phyloP scores from a whole-genome alignment of 2,888 invertebrate genomes.

The Drosophila austrosaltans region DNA sequence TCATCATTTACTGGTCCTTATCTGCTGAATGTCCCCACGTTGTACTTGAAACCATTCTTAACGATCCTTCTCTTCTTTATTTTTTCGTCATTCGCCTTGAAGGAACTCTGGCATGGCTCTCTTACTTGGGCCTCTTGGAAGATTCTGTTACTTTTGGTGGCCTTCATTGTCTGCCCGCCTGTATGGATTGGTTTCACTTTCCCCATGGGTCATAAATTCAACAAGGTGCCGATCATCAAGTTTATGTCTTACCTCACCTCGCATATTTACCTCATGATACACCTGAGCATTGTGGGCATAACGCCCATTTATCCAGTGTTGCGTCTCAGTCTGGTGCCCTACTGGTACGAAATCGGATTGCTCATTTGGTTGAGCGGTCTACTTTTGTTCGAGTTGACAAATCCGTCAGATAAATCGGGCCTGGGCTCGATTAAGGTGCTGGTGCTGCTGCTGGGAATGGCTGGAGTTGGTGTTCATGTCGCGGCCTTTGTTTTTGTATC shows the following conservation, averaged over 20 bases:
- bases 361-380: slow-evolving; percentile 97
- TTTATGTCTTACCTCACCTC: slow-evolving; percentile 99
- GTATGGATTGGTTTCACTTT: slow-evolving; percentile 98
- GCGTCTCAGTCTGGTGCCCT: slow-evolving; percentile 91
- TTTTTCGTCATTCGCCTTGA: slow-evolving; percentile 87
- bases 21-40: slow-evolving; percentile 70
- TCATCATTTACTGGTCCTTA: background rate
- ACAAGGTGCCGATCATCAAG: slow-evolving; percentile 99
- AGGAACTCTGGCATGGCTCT: slow-evolving; percentile 99
- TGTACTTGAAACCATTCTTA: slow-evolving; percentile 68
- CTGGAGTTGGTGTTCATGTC: slow-evolving; percentile 95
- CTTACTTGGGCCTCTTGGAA: slow-evolving; percentile 98
- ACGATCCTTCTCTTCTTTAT: background rate
- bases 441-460: slow-evolving; percentile 93
- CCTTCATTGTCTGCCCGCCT: slow-evolving; percentile 96
- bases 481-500: slow-evolving; percentile 89
- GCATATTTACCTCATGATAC: slow-evolving; percentile 97
- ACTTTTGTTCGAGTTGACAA: slow-evolving; percentile 97
- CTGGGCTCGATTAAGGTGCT: slow-evolving; percentile 96
- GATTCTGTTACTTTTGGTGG: slow-evolving; percentile 95
- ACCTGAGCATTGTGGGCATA: slow-evolving; percentile 94
- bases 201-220: slow-evolving; percentile 96
- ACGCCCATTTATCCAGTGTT: slow-evolving; percentile 94
- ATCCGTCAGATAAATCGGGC: slow-evolving; percentile 98
- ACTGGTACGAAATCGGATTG: slow-evolving; percentile 98